phyloP scores from a whole-genome alignment of 2,113 vertebrate genomes.

The Spheniscus mendiculus region DNA sequence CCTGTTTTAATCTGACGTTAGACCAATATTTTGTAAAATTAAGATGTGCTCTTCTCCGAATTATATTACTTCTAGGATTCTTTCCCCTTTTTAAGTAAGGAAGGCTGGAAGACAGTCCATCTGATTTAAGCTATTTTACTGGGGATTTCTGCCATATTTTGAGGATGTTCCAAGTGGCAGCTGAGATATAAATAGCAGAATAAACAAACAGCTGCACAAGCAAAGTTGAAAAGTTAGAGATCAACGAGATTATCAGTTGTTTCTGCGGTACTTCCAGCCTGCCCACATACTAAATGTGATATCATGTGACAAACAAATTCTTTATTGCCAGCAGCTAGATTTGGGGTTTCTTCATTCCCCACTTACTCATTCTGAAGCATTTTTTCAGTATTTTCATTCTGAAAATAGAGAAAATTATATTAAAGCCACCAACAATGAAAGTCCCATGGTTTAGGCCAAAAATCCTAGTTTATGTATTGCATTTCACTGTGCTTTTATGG shows the following conservation, averaged over 20 bases:
- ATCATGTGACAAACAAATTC: background rate
- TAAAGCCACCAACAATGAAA: background rate
- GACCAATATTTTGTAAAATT: background rate
- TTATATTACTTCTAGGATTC: background rate
- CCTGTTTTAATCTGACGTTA: background rate
- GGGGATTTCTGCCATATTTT: constrained; percentile 59
- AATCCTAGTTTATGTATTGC: background rate
- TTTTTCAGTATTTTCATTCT: background rate
- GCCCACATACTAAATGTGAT: background rate
- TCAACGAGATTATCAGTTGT: background rate
- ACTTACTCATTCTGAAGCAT: background rate
- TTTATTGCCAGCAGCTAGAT: background rate
- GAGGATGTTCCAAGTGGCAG: constrained; percentile 27
- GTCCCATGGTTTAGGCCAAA: background rate
- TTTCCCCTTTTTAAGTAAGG: constrained; percentile 63
- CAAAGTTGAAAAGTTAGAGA: constrained; percentile 66
- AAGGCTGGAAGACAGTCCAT: constrained; percentile 15
- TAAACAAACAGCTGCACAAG: constrained; percentile 60
- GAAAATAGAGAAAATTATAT: background rate
- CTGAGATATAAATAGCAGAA: constrained; percentile 70
- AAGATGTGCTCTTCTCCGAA: background rate
- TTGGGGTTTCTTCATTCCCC: background rate
- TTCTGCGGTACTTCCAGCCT: background rate
- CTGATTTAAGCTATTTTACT: constrained; percentile 62
- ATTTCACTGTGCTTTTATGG: background rate